phyloP scores from a whole-genome alignment of 2,888 invertebrate species.

The Apamea sordens region DNA sequence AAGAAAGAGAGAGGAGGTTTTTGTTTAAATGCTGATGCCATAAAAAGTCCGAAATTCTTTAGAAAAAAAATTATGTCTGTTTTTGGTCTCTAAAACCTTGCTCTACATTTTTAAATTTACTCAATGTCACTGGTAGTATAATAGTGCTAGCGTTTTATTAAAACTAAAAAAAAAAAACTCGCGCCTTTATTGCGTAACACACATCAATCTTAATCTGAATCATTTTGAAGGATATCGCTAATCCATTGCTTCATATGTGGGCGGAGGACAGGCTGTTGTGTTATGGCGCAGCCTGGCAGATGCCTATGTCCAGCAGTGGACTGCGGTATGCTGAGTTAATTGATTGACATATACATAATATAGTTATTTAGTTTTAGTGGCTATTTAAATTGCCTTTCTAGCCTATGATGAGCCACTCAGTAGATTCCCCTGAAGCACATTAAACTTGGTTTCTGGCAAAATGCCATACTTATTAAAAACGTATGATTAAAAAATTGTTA shows the following conservation, averaged over 20 bases:
- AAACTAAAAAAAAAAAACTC: background rate
- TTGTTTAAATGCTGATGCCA: background rate
- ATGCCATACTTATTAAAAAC: constrained; percentile 30
- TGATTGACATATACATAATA: background rate
- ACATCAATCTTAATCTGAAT: no score
- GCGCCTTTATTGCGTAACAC: no score
- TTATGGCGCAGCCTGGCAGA: no score
- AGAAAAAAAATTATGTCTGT: background rate
- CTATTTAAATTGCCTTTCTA: background rate
- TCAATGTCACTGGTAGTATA: background rate
- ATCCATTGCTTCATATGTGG: no score
- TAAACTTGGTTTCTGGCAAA: constrained; percentile 32
- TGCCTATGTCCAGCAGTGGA: no score
- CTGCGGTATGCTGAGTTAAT: no score
- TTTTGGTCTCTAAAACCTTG: background rate
- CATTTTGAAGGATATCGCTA: no score
- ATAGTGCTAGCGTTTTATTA: background rate
- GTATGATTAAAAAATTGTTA: constrained; percentile 22
- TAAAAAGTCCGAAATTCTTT: background rate
- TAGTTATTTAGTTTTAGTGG: background rate
- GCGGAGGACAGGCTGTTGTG: no score
- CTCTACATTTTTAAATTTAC: background rate
- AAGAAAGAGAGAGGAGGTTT: background rate
- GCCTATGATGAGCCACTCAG: background rate
- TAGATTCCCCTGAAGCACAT: background rate